Evolutionary conservation across 2,888 invertebrate genomes (phyloP), one percentile per base, ranked within the genome.

Genomic region (Gonocerus acuteangulatus): DNA sequence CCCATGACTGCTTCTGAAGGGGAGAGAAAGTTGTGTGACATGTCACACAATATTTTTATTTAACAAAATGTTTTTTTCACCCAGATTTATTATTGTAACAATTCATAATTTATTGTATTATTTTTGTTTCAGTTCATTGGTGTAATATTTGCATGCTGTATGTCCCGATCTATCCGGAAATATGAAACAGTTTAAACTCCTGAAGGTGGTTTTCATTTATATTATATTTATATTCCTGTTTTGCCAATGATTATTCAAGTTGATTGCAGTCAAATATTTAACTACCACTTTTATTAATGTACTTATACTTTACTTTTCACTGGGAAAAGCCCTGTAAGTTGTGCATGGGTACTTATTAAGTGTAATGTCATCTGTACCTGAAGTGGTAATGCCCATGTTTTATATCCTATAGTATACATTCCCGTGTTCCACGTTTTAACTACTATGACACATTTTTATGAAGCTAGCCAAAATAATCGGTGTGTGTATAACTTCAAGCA

Each of bases 121-220:
- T n/a, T 60, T 47, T 34, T 47, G 39, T 65, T 66, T 54, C 67
- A 69, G 90, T 78, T 95, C 52, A 79, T 95, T 70, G 95, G 94
- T 51, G 87, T 95, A 60, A 78, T 91, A 66, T 94, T 93, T 74
- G 91, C 95, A 27, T 95, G 95, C 79, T 90, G 89, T 74, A 79
- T 96, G 75, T 94, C 91, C 68, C 85, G 92, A 71, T 89, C 92
- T 69, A 92, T 96, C 73, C 88, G 90, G 73, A 87, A 69, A 48
- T 69, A 69, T 62, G 68, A 68, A 61, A 68, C 67, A 23, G 68
- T 68, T 45, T 68, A 65, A 68, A 56, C 23, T 15, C 16, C 18
- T 27, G 27, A 27, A 27, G 27, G 3, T 39, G 4, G 15, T 27
- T 7, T 6, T 22, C 18, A n/a, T 47, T 47, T 18, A 13, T 3